Evolutionary conservation across 2,113 vertebrate genomes (phyloP).

Genomic region (Apistogramma diplotaenia): DNA sequence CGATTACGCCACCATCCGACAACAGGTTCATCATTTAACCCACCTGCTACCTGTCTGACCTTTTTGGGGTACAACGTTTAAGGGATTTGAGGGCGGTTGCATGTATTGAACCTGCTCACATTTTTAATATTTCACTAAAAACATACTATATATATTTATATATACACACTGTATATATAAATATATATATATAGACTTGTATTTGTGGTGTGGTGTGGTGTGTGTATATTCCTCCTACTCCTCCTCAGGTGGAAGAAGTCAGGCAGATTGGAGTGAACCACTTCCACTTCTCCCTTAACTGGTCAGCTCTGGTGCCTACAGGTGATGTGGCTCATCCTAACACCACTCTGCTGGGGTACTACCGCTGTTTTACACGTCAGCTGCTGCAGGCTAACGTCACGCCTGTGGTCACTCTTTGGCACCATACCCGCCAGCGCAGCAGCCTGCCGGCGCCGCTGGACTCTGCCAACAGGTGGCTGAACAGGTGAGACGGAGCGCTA

Average conservation of each 20-base stretch:
- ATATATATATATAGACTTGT: no score
- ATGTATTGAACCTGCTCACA: no score
- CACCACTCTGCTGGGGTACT: constrained; percentile 84
- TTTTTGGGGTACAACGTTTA: background rate
- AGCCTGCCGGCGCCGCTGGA: constrained; percentile 83
- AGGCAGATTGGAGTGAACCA: constrained; percentile 82
- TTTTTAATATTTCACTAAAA: no score
- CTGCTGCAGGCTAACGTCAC: constrained; percentile 86
- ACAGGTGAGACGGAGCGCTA: constrained; percentile 46
- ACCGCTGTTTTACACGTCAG: constrained; percentile 87
- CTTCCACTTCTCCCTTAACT: constrained; percentile 93
- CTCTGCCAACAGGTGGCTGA: constrained; percentile 84
- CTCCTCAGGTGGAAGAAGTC: constrained; percentile 76
- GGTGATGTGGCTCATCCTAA: constrained; percentile 83
- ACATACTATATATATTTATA: no score
- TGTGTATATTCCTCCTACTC: background rate
- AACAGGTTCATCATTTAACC: constrained; percentile 72
- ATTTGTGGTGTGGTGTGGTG: no score
- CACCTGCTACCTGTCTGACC: background rate
- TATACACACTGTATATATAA: no score
- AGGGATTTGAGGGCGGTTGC: background rate
- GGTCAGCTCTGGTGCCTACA: constrained; percentile 86
- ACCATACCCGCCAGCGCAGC: constrained; percentile 79
- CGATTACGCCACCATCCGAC: constrained; percentile 84
- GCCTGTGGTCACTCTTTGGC: constrained; percentile 92